phyloP scores from a whole-genome alignment of 1,140 invertebrate species.

The Panagrolaimus sp. region DNA sequence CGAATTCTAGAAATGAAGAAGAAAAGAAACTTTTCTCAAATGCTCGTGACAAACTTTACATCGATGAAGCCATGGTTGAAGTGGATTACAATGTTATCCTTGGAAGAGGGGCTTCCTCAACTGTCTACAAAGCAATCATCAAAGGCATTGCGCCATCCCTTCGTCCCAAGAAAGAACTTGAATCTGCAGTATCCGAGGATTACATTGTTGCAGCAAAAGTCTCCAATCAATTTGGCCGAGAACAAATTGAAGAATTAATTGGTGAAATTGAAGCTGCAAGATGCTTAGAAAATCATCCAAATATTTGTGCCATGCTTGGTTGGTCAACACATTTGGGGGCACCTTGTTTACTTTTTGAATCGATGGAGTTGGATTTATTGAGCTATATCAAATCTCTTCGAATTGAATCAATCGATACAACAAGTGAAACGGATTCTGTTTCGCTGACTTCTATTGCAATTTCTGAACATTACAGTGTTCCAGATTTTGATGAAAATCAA shows the following conservation, averaged over 20 bases:
- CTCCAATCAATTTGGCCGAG: not conserved
- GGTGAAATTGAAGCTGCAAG: not conserved
- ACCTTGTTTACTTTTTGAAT: not conserved
- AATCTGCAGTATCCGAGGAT: not conserved
- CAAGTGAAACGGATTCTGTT: no score
- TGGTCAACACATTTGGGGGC: not conserved
- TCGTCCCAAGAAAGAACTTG: not conserved
- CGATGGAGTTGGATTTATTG: not conserved
- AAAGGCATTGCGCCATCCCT: not conserved
- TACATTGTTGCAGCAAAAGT: conserved; percentile 2
- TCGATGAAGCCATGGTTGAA: not conserved
- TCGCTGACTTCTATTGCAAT: no score
- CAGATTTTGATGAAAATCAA: not conserved
- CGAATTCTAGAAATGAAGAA: no score
- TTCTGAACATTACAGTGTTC: not conserved
- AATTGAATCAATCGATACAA: no score
- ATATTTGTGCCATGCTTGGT: conserved; percentile 2
- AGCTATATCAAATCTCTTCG: not conserved
- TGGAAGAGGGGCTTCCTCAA: not conserved
- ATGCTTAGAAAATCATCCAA: not conserved
- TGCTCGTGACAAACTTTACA: no score
- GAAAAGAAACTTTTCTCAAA: no score
- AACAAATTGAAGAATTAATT: not conserved
- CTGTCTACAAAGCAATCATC: not conserved
- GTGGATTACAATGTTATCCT: conserved; percentile 4